Base-by-base conservation (phyloP, 2,888 invertebrate species). In the Aphidius colemani region DNA sequence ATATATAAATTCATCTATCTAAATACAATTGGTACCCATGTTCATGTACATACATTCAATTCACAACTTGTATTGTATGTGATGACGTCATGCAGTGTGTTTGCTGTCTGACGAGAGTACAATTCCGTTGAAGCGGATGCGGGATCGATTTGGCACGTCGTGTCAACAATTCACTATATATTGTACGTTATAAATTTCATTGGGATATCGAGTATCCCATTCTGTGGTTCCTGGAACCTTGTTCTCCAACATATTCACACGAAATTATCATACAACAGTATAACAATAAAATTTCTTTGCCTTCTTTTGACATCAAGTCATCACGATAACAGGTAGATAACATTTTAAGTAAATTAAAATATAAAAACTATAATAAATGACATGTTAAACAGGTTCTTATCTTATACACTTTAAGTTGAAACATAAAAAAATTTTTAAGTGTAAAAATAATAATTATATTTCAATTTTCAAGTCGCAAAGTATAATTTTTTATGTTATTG, bases 191-290 rank as follows among this genome's bases (percentile, higher is more conserved):
- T 64, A 59, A 63, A 67, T 67, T 68, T 66, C 62, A 59, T 56
- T 45, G 56, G 46, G 64, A 64, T 68, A 68, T 70, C 69, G 63
- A 68, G 65, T 68, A 61, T 65, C 62, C 60, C 64, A 66, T 55
- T 64, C 61, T 64, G 64, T 60, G 56, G 64, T 68, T 70, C 66
- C 66, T 69, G 65, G 68, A 69, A 67, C 55, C 65, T 61, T 60
- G 67, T 60, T 62, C 30, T n/a, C 46, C 9, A 18, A 57, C 55
- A 44, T 43, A 56, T 11, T 48, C 30, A 30, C 30, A 30, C 30
- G 30, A 30, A 30, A 30, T 30, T 30, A 30, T 30, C 30, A 30
- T 30, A 30, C 30, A 30, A 30, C 3, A 18, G 3, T 30, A 30
- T 30, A 30, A 30, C 5, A 30, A 30, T 30, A 30, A 30, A 30